Conservation (phyloP, 2,797 vertebrate species). For the Rhinella marina region DNA sequence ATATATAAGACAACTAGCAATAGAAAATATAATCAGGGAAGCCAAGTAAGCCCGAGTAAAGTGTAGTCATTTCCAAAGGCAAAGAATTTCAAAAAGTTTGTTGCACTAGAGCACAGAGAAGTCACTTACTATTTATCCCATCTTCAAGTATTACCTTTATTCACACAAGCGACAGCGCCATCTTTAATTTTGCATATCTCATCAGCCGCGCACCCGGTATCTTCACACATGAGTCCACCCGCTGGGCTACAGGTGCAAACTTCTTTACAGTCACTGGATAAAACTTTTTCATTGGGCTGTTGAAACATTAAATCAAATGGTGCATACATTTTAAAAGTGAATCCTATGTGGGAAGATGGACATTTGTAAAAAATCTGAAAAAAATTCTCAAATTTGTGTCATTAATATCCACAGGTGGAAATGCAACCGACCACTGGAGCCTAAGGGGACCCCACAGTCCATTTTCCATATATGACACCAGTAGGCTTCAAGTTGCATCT, state of each 20-base stretch:
- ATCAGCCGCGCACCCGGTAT: constrained; percentile 62
- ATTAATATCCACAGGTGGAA: no score
- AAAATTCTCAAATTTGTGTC: no score
- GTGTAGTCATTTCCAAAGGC: background rate
- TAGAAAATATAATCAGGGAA: background rate
- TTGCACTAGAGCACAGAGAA: background rate
- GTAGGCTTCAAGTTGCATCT: background rate
- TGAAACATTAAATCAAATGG: no score
- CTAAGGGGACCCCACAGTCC: no score
- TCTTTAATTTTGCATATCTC: constrained; percentile 66
- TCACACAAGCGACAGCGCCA: constrained; percentile 68
- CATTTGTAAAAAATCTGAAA: no score
- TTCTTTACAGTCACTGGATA: constrained; percentile 68
- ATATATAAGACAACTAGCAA: background rate
- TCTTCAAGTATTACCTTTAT: constrained; percentile 63
- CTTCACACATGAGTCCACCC: constrained; percentile 67
- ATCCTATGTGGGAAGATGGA: no score
- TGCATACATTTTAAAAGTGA: no score
- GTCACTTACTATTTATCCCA: background rate
- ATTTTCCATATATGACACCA: no score
- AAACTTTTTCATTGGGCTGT: constrained; percentile 67
- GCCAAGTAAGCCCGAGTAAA: no score
- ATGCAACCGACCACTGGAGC: no score
- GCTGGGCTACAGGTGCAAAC: constrained; percentile 67
- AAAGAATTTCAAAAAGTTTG: background rate